Base-by-base conservation (phyloP, 2,113 vertebrate genomes). In the Pogonocichla stellata region DNA sequence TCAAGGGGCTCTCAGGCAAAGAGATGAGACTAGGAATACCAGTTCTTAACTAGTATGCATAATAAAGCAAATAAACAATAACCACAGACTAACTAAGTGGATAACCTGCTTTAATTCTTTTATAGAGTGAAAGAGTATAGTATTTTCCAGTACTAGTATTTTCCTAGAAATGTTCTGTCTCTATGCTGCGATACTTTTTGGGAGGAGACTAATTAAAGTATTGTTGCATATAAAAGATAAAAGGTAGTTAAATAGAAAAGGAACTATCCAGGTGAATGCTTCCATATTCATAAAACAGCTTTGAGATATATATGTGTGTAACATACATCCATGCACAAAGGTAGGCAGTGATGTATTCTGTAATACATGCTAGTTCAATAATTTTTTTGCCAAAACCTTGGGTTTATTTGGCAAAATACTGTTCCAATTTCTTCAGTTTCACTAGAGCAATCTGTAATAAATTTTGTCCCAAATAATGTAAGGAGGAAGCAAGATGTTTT, bases 341-440 rank as follows among this genome's bases (percentile, higher is more conserved):
- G 3, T 67, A 3, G 31, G 67, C 5, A 73, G 23, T 0, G 0
- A 34, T 24, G 9, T 7, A 73, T 75, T 81, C 43, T 31, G 11
- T 25, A 47, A 4, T 15, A 43, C 6, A 3, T 23, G 24, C 8
- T 36, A 19, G 11, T 50, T 67, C 34, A 22, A 9, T 29, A 10
- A 7, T 10, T 25, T 36, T 74, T 80, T 87, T 75, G 40, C 8
- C n/a, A 79, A 79, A 48, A 15, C 1, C 5, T 54, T 82, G 13
- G 20, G 12, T 73, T 86, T 62, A 42, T 73, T 58, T 56, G 79
- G 28, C 25, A 84, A 81, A 85, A 57, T 16, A 50, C 11, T n/a
- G 22, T 24, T 28, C 5, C 6, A 1, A 53, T 92, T 82, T 94
- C 23, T 69, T 62, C 31, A 62, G 24, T 48, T 73, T 13, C 23